Base-by-base conservation (phyloP, 2,888 invertebrate genomes). In the Camptogramma bilineatum region DNA sequence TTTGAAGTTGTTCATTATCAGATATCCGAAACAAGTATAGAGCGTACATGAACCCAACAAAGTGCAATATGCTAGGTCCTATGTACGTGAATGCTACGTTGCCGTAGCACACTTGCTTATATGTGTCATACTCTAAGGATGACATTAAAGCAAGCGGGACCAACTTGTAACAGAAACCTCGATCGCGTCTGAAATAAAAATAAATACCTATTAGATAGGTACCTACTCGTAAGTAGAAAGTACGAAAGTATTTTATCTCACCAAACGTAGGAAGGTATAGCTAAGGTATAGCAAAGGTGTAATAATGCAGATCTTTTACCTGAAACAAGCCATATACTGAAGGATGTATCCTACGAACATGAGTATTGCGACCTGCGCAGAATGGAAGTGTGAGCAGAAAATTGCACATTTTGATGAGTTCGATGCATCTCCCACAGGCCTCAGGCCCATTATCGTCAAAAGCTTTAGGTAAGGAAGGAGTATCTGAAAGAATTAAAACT, bases 1-100 rank as follows among this genome's bases (percentile, higher is more conserved):
- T 96, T 75, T 97, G 96, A 56, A 97, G 84, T 76, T 97, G 97
- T 81, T 97, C 97, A 80, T 96, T 97, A 82, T 97, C 97, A 34
- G 95, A 95, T 71, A 95, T 94, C 75, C 97, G 94, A 82, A 97
- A 96, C 55, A 97, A 90, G 78, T 95, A 95, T 58, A 97, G 91
- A 0, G 96, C 95, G 70, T 96, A 95, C 16, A 96, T 74, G 79
- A 96, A 97, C 13, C 96, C 96, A 51, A 94, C 70, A 60, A 97
- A 94, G 86, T 97, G 97, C 28, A 97, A 85, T 55, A 94, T 73
- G 84, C 96, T 95, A 3, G 97, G 97, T 52, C 96, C 94, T 18
- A 96, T 90, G 78, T 96, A 97, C 34, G 95, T 96, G 74, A 96
- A 96, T 8, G 95, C 83, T 13, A 96, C 80, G 73, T 96, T 96